Conservation (phyloP, 2,113 vertebrate genomes). For the Terrapene triunguis region DNA sequence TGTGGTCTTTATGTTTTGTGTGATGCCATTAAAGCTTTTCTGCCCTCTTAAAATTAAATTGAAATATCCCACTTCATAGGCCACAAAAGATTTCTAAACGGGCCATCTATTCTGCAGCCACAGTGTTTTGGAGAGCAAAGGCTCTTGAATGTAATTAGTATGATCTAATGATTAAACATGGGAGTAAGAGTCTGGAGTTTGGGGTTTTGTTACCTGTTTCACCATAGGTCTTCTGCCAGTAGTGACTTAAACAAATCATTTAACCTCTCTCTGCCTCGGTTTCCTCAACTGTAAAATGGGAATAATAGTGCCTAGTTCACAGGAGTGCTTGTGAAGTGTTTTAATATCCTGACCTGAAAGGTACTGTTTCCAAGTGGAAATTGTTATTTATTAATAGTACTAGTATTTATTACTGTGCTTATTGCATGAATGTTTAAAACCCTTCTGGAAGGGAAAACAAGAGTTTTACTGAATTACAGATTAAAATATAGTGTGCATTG, state of each 20-base stretch:
- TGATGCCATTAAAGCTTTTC: neutral
- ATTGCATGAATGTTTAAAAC: neutral
- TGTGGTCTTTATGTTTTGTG: neutral
- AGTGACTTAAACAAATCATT: neutral
- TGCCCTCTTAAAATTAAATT: neutral
- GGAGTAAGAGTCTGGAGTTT: too few species aligned
- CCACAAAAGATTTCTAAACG: neutral
- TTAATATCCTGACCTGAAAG: neutral
- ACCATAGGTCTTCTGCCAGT: neutral
- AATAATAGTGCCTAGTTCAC: neutral
- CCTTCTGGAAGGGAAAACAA: neutral
- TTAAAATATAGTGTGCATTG: neutral
- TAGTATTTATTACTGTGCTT: neutral
- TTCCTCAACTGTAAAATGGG: neutral
- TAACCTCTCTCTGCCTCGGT: neutral
- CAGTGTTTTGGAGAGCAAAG: fast-evolving
- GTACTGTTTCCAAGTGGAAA: fast-evolving
- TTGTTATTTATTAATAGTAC: neutral
- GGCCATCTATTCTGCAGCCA: neutral
- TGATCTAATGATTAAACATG: neutral
- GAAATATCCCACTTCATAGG: fast-evolving
- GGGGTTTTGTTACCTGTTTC: too few species aligned
- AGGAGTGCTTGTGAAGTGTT: neutral
- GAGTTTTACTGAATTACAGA: neutral
- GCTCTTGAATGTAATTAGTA: fast-evolving